These are phyloP conservation scores for Morinoia aosen DNA, from an alignment of 2,888 invertebrate species.

Conservation along the genomic window DNA sequence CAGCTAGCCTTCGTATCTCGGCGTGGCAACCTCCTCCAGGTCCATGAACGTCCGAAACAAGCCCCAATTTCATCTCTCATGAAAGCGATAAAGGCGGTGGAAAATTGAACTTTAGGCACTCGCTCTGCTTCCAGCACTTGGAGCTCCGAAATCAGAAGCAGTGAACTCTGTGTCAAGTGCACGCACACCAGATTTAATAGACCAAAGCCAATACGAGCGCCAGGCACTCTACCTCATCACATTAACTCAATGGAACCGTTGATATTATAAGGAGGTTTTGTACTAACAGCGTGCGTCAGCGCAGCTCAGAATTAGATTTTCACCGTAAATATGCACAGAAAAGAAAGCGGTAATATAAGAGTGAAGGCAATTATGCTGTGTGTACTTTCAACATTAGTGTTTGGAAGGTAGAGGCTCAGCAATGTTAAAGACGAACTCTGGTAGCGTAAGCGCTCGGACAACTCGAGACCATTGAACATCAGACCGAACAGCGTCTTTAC, in stretches of 20 bases:
- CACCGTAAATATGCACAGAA: neutral
- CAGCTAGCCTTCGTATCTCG: neutral
- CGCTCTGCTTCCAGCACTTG: neutral
- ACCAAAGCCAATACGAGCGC: neutral
- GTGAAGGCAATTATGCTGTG: neutral
- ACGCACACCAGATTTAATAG: neutral
- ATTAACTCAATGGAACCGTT: neutral
- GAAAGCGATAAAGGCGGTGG: neutral
- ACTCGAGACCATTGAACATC: neutral
- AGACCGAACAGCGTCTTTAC: too few relatives aligned
- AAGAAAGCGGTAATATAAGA: neutral
- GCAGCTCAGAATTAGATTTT: neutral
- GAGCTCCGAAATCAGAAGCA: neutral
- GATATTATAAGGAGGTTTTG: neutral
- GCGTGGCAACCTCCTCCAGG: neutral
- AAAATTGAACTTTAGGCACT: neutral
- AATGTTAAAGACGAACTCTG: neutral
- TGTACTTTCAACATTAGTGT: neutral
- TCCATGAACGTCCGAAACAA: neutral
- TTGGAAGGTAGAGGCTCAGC: neutral
- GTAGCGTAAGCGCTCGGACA: neutral
- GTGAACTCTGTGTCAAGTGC: neutral
- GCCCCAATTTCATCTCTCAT: neutral
- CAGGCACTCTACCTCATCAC: neutral
- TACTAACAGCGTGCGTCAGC: neutral